Evolutionary conservation across 2,888 invertebrate genomes (phyloP).

Genomic region (Xestia c-nigrum): DNA sequence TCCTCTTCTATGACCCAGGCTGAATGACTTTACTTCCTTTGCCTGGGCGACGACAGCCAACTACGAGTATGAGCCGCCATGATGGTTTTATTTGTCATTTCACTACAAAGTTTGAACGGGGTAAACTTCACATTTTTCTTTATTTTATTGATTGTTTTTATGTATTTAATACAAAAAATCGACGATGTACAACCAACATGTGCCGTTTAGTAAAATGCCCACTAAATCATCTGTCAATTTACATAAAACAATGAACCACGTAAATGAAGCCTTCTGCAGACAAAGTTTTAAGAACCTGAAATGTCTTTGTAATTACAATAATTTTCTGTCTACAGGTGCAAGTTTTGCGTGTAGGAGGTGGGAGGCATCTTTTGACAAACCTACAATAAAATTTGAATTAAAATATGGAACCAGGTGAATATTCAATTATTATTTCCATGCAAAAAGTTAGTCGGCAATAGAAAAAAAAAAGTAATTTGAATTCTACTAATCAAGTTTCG

Average conservation of each 20-base stretch:
- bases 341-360: conserved; percentile 8
- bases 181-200: background rate
- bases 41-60: conserved; percentile 13
- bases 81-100: conserved; percentile 35
- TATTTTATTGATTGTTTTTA: background rate
- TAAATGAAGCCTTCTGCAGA: conserved; percentile 31
- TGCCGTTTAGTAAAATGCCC: conserved; percentile 2
- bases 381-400: conserved; percentile 26
- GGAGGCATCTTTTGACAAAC: conserved; percentile 27
- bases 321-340: conserved; percentile 39
- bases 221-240: conserved; percentile 28
- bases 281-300: conserved; percentile 52
- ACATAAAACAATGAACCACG: conserved; percentile 44
- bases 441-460: conserved; percentile 32
- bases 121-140: background rate
- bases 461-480: conserved; percentile 42
- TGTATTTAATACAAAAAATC: background rate
- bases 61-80: conserved; percentile 16
- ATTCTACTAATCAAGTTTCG: conserved; percentile 42
- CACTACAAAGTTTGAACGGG: background rate
- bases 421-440: conserved; percentile 35
- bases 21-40: conserved; percentile 51
- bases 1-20: conserved; percentile 52
- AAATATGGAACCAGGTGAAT: conserved; percentile 42
- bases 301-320: conserved; percentile 49